A percentile compares a stretch with the other conserved stretches of the same genome.
These are phyloP conservation scores for Coptotermes formosanus DNA, from an alignment of 1,140 invertebrate species.

Conservation along the genomic window DNA sequence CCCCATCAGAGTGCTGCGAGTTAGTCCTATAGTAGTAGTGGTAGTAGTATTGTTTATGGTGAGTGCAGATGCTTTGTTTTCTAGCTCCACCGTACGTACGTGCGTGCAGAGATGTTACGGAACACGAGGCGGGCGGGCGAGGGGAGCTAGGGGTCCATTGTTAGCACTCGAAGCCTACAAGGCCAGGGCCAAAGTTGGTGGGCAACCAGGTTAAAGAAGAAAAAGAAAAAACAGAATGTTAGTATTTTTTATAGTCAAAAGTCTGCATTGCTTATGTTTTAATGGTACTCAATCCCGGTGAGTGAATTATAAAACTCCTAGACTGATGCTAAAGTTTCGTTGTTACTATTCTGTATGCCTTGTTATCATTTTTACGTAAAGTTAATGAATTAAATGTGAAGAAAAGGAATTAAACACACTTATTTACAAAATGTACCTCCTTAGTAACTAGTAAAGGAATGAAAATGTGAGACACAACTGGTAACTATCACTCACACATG, in stretches of 20 bases:
- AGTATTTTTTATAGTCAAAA: constrained; percentile 53
- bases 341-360: constrained; percentile 16
- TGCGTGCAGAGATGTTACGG: constrained; percentile 34
- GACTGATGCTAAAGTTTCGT: neutral
- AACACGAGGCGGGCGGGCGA: constrained; percentile 29
- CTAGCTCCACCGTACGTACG: constrained; percentile 27
- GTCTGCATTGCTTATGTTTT: constrained; percentile 43
- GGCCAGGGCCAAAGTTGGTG: constrained; percentile 45
- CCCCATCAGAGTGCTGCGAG: constrained; percentile 23
- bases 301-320: neutral
- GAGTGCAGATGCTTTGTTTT: constrained; percentile 30
- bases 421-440: neutral
- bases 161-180: constrained; percentile 70
- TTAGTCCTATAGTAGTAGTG: constrained; percentile 29
- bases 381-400: neutral
- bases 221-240: constrained; percentile 63
- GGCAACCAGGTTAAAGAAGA: constrained; percentile 60
- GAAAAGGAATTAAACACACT: neutral
- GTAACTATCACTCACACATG: too few species aligned
- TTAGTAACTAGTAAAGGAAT: neutral
- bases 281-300: constrained; percentile 43
- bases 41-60: constrained; percentile 27
- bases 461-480: neutral
- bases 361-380: neutral
- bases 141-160: constrained; percentile 37